Evolutionary conservation across 1,140 invertebrate species (phyloP), one percentile per base, ranked within the genome.

Genomic region (Drosophila ficusphila): DNA sequence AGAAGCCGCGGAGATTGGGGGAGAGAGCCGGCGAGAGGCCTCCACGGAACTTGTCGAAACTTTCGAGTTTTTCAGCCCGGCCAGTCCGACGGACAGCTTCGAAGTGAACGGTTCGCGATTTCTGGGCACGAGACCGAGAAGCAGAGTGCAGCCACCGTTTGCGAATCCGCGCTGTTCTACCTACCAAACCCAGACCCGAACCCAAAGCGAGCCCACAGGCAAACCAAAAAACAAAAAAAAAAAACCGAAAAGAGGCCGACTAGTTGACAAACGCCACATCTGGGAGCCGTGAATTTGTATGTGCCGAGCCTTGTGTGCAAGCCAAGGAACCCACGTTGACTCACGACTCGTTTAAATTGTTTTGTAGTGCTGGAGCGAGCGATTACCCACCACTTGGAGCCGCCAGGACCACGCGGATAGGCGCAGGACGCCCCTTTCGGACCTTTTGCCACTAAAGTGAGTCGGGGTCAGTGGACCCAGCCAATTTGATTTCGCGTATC

Each of bases 1-100:
- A 54, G 54, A 14, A 53, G 29, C 14, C 14, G 8, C 31, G 42
- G 49, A 38, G 29, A 56, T 27, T 54, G 42, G 51, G 64, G 68
- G 60, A 44, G 47, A 46, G 54, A 65, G 49, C 23, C 51, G 6
- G 42, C 38, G 53, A 44, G 41, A 42, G 64, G n/a, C n/a, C 53
- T 36, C 41, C 21, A 23, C 38, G 4, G 27, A 74, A 61, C 71
- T 58, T 58, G 72, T 76, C 75, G 78, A 83, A 53, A 67, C 48
- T 75, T 76, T 81, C 73, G 61, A 79, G 81, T 86, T 85, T 70
- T 85, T 49, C 6, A 12, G 48, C 48, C 25, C 52, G 61, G 21
- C 64, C 77, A 85, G 82, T 85, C 76, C 76, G 68, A 77, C 74
- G 72, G 85, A 71, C 51, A 88, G 72, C 79, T 79, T 85, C 81